Conservation (phyloP, 2,113 vertebrate species). For the Willisornis vidua region DNA sequence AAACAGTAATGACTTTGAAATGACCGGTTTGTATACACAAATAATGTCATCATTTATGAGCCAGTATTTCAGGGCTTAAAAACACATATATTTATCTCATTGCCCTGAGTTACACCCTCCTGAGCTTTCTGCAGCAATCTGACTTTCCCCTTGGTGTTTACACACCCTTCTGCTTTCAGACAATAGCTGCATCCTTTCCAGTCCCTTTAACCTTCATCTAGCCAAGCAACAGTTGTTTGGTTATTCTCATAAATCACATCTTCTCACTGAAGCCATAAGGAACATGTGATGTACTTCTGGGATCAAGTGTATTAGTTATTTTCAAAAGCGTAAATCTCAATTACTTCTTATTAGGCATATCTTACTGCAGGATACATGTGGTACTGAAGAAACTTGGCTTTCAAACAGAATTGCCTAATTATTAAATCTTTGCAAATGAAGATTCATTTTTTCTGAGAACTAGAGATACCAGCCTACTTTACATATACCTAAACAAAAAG, state of each 20-base stretch:
- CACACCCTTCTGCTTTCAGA: conserved; percentile 46
- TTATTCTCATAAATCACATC: conserved; percentile 21
- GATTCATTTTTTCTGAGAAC: neutral
- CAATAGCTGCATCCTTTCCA: neutral
- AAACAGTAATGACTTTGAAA: neutral
- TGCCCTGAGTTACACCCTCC: conserved; percentile 23
- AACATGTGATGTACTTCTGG: neutral
- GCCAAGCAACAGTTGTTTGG: conserved; percentile 27
- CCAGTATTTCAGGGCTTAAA: conserved; percentile 15
- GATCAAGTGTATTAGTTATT: neutral
- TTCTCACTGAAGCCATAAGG: conserved; percentile 20
- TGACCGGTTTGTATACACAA: neutral
- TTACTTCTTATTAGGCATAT: neutral
- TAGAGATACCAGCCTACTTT: neutral
- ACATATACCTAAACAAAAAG: neutral
- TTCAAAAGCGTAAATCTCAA: neutral
- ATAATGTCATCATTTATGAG: conserved; percentile 3
- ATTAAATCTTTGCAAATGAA: neutral
- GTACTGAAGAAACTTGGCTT: neutral
- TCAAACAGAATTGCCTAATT: conserved; percentile 1
- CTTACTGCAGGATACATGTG: neutral
- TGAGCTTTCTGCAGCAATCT: conserved; percentile 14
- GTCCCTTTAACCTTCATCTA: neutral
- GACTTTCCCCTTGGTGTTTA: conserved; percentile 31
- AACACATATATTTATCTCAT: conserved; percentile 30